Evolutionary conservation across 2,797 vertebrate genomes (phyloP), one percentile per base, ranked within the genome.

Genomic region (Arnoldichthys spilopterus): DNA sequence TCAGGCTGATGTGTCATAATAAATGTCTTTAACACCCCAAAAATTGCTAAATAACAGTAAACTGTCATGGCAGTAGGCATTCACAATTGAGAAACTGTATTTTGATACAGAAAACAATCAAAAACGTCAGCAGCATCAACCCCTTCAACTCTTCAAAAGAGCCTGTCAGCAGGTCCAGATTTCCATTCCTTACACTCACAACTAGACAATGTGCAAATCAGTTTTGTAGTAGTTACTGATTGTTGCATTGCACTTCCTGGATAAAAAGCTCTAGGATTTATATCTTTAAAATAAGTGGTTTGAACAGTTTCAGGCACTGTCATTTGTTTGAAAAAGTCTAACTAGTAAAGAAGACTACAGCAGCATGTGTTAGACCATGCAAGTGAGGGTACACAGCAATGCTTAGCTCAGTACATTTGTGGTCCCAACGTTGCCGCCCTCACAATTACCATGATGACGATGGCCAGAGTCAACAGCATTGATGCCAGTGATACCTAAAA

Each of bases 401-500:
- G 47, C 47, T 63, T 71, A 49, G 22, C 61, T 70, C 92, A 69
- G 92, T 91, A 96, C 96, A 98, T 92, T 85, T 95, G 88, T 16
- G 91, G 90, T 89, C 92, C 90, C 37, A 98, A 71, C 6, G 96
- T 96, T 66, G 94, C 91, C 77, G 94, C 87, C 88, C 94, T 94
- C 87, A 95, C 87, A 74, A 96, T 87, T 74, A 96, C 93, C 79
- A 94, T 90, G 81, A 95, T 77, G 88, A 98, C 86, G 87, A 98
- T 96, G 84, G 86, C 81, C 70, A 93, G 9, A 4, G 96, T 98
- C 90, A 98, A 91, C 86, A 95, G 81, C 86, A 97, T 92, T 49
- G 97, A 99, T 85, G 95, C 79, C 82, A 99, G 87, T 74, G 97
- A 99, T 49, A 97, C 88, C 97, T 99, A 86, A 67, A 78, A 71